phyloP scores from a whole-genome alignment of 2,888 invertebrate genomes.

The Diarsia mendica region DNA sequence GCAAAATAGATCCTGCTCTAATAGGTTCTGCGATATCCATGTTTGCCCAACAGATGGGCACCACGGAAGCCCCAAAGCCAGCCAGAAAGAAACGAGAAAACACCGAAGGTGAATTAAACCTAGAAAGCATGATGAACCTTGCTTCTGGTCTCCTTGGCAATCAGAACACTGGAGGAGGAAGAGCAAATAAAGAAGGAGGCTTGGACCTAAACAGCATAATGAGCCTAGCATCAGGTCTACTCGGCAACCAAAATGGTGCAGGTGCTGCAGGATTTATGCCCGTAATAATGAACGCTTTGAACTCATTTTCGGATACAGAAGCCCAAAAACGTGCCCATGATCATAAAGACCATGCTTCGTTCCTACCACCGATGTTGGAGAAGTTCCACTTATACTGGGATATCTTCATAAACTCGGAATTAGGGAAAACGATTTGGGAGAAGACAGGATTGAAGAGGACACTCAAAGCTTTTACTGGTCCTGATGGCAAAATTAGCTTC shows the following conservation, averaged over 20 bases:
- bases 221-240: conserved; percentile 89
- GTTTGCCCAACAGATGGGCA: conserved; percentile 83
- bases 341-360: conserved; percentile 93
- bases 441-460: conserved; percentile 93
- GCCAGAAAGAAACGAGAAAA: conserved; percentile 75
- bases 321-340: conserved; percentile 90
- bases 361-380: conserved; percentile 92
- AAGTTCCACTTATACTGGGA: conserved; percentile 94
- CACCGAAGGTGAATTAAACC: conserved; percentile 84
- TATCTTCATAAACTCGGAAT: conserved; percentile 94
- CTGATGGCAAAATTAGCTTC: conserved; percentile 93
- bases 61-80: conserved; percentile 72
- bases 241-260: conserved; percentile 81
- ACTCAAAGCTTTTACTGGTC: conserved; percentile 92
- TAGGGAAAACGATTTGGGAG: conserved; percentile 93
- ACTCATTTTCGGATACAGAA: conserved; percentile 91
- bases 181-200: conserved; percentile 79
- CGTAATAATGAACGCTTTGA: conserved; percentile 92
- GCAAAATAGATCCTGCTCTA: conserved; percentile 90
- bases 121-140: conserved; percentile 89
- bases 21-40: conserved; percentile 86
- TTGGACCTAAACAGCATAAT: conserved; percentile 89
- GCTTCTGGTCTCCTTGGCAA: conserved; percentile 90
- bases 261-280: conserved; percentile 89
- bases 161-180: conserved; percentile 73